These are phyloP conservation scores for Diorhabda carinulata DNA, from an alignment of 1,140 invertebrate genomes.

Conservation along the genomic window DNA sequence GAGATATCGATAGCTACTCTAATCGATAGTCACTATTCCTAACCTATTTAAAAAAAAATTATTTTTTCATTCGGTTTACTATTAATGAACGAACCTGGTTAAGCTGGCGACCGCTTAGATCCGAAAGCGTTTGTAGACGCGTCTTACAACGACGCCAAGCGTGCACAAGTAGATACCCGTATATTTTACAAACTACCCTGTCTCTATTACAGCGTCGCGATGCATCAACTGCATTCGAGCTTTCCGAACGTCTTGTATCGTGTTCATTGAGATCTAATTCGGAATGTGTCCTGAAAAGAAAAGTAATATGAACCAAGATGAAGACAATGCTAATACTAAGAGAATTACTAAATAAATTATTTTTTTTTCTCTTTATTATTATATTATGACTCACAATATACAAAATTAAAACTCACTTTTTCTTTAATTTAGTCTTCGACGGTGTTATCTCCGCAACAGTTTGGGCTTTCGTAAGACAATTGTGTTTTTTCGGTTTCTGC, in stretches of 20 bases:
- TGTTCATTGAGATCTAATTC: too few relatives aligned
- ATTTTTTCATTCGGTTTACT: too few relatives aligned
- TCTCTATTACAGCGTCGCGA: conserved; percentile 22
- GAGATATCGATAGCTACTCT: too few relatives aligned
- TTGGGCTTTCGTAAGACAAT: conserved; percentile 24
- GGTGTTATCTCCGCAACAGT: conserved; percentile 35
- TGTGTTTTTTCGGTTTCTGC: conserved; percentile 11
- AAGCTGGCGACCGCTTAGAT: conserved; percentile 21
- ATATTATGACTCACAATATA: background rate
- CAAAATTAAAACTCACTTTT: conserved; percentile 13
- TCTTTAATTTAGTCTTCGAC: conserved; percentile 25
- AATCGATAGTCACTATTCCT: too few relatives aligned
- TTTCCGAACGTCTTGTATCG: too few relatives aligned
- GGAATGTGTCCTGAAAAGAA: too few relatives aligned
- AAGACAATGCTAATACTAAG: too few relatives aligned
- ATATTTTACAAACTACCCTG: conserved; percentile 22
- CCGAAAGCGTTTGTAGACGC: conserved; percentile 22
- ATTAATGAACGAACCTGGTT: conserved; percentile 28
- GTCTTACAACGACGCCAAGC: conserved; percentile 31
- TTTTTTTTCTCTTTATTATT: too few relatives aligned
- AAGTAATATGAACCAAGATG: too few relatives aligned
- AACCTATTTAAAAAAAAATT: too few relatives aligned
- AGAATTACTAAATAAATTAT: too few relatives aligned
- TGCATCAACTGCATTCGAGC: too few relatives aligned
- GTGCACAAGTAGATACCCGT: conserved; percentile 26